Evolutionary conservation across 2,113 vertebrate species (phyloP), one percentile per base, ranked within the genome.

Genomic region (Glaucidium brasilianum): DNA sequence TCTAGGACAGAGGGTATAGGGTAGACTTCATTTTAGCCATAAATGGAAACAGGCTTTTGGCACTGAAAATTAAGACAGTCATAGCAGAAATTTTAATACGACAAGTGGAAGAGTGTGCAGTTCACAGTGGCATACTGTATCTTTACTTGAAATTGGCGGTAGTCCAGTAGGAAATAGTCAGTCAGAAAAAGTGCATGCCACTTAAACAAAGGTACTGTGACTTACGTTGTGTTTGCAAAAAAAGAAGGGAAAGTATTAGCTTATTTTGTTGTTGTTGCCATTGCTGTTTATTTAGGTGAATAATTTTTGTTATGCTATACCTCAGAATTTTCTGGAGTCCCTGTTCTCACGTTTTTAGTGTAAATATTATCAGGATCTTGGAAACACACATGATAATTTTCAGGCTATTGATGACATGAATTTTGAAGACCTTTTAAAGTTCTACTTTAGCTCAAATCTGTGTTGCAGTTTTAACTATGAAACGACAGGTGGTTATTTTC

Each of bases 301-400:
- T 63, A 49, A 15, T 64, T 35, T 67, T 56, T 34, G 10, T 72
- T 67, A 30, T 37, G 13, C 2, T 53, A n/a, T 49, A 55, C 37
- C 17, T 73, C 23, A 49, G 37, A 73, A 82, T n/a, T 85, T 73
- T 13, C 6, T 39, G 39, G 59, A 73, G 20, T 43, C 20, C 4
- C 3, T 37, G 9, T 18, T 58, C 16, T 43, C 0, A 0, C 20
- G 3, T 16, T 52, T 49, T 58, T 49, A n/a, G 6, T 56, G 58
- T 19, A 47, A 60, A 21, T 76, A 22, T 56, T 88, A 16, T 7
- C 16, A 52, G 56, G 21, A 26, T 47, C 49, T 85, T 81, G 34
- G 74, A 88, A 85, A 85, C 32, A 52, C 18, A 20, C 3, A 6
- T 63, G 6, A 32, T 50, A 53, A 56, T 91, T 91, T 82, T 37